Conservation (phyloP, 1,140 invertebrate genomes). For the Amyelois transitella region DNA sequence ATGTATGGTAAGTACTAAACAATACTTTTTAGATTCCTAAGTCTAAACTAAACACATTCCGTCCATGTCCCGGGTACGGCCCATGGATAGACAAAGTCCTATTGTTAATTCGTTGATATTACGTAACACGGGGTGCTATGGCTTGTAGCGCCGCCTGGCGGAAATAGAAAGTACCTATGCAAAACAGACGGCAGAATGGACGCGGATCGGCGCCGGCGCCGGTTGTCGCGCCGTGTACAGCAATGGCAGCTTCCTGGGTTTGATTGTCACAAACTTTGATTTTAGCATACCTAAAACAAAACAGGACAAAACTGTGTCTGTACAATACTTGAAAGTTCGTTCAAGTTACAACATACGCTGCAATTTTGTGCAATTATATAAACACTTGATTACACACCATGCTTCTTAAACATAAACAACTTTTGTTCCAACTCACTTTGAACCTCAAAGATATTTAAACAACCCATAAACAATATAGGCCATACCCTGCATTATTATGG, state of each 20-base stretch:
- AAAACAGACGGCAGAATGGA: constrained; percentile 36
- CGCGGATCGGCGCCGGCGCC: constrained; percentile 16
- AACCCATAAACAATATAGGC: not conserved
- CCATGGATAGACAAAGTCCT: too few relatives aligned
- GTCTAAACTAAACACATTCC: too few relatives aligned
- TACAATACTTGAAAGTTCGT: too few relatives aligned
- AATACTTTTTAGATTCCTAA: too few relatives aligned
- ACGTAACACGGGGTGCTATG: constrained; percentile 6
- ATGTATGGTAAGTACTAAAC: too few relatives aligned
- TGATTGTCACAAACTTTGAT: constrained; percentile 24
- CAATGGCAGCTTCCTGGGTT: constrained; percentile 36
- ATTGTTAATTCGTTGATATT: constrained; percentile 1
- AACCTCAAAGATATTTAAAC: not conserved
- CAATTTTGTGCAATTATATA: too few relatives aligned
- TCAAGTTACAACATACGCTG: too few relatives aligned
- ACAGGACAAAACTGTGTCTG: not conserved
- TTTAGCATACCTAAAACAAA: not conserved
- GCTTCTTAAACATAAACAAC: too few relatives aligned
- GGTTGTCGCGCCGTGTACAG: too few relatives aligned
- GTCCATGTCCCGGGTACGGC: too few relatives aligned
- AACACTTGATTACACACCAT: too few relatives aligned
- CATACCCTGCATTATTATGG: not conserved
- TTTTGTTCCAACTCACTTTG: too few relatives aligned
- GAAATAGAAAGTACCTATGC: constrained; percentile 55
- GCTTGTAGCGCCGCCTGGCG: constrained; percentile 45